Conservation (phyloP, 2,888 invertebrate genomes). For the Formica aserva region DNA sequence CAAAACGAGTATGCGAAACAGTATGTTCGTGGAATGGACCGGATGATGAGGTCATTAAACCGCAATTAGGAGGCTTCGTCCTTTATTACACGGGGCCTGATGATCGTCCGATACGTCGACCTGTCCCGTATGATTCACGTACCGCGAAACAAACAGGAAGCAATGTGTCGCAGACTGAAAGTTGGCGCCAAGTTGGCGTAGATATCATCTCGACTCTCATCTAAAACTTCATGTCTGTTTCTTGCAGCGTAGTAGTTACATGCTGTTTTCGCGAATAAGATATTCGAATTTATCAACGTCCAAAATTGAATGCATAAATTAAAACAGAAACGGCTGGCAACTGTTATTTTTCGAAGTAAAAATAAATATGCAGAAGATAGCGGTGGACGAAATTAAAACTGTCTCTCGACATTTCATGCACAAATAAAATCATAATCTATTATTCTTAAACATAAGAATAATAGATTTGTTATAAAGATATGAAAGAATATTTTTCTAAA, state of each 20-base stretch:
- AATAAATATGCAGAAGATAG: background rate
- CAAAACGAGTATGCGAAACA: constrained; percentile 26
- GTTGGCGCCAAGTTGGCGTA: constrained; percentile 69
- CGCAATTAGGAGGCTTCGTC: constrained; percentile 58
- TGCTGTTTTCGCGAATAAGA: background rate
- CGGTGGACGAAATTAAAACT: background rate
- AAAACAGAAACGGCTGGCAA: background rate
- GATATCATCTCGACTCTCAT: constrained; percentile 71
- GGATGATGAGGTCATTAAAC: constrained; percentile 55
- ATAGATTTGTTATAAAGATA: background rate
- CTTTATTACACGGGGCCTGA: constrained; percentile 45
- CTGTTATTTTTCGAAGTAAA: background rate
- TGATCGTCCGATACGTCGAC: constrained; percentile 58
- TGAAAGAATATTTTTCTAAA: background rate
- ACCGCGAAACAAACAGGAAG: constrained; percentile 68
- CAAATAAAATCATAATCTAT: background rate
- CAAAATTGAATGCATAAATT: background rate
- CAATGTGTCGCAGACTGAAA: constrained; percentile 69
- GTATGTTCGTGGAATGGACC: constrained; percentile 42
- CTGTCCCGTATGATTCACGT: constrained; percentile 62
- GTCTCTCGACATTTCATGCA: background rate
- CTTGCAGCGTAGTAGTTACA: constrained; percentile 43
- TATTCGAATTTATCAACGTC: constrained; percentile 15
- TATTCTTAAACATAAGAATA: background rate
- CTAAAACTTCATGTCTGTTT: constrained; percentile 32